A percentile compares a stretch with the other conserved stretches of the same genome.
phyloP scores from a whole-genome alignment of 2,888 invertebrate genomes.

The Conops quadrifasciatus region DNA sequence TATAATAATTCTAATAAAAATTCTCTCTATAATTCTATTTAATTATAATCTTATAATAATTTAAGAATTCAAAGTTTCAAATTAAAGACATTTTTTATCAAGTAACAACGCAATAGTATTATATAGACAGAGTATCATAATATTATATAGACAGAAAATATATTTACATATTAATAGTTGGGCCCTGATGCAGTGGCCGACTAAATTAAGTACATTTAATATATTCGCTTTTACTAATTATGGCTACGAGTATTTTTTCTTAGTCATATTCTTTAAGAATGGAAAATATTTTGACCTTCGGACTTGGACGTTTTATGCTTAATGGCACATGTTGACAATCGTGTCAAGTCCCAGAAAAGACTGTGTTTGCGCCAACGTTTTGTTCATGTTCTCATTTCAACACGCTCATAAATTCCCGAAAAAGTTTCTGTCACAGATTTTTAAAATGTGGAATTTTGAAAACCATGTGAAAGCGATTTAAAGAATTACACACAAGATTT shows the following conservation, averaged over 20 bases:
- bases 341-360: background rate
- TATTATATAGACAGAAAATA: too few species aligned
- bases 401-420: conserved; percentile 54
- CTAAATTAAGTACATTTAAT: background rate
- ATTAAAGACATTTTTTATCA: too few species aligned
- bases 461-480: conserved; percentile 59
- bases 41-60: too few species aligned
- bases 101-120: too few species aligned
- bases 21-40: too few species aligned
- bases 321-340: conserved; percentile 18
- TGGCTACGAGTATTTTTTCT: background rate
- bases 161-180: too few species aligned
- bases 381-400: conserved; percentile 58
- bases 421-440: conserved; percentile 47
- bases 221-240: background rate
- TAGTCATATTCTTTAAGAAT: background rate
- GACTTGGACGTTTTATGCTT: background rate
- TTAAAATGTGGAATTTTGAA: conserved; percentile 42
- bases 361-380: background rate
- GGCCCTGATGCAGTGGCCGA: too few species aligned
- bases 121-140: too few species aligned
- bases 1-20: too few species aligned
- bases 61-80: too few species aligned
- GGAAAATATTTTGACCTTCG: conserved; percentile 10
- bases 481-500: conserved; percentile 32